A percentile compares a stretch with the other conserved stretches of the same genome.
phyloP scores from a whole-genome alignment of 2,888 invertebrate species.

The Schizaphis graminum region DNA sequence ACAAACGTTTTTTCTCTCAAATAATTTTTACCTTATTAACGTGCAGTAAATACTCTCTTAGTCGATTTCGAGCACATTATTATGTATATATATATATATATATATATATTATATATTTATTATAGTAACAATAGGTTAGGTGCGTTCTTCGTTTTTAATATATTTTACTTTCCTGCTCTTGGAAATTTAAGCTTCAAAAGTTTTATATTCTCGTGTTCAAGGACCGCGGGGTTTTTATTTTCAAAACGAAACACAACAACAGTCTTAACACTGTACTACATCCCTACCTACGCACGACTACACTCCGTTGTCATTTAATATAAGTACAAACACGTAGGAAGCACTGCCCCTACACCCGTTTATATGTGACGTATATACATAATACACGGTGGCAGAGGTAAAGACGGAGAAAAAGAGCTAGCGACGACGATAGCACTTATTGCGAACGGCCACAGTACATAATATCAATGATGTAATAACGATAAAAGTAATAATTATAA shows the following conservation, averaged over 20 bases:
- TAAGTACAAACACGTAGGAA: slow-evolving; percentile 31
- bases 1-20: background rate
- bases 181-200: background rate
- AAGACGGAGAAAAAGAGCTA: background rate
- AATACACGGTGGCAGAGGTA: background rate
- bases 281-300: slow-evolving; percentile 16
- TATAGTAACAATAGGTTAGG: background rate
- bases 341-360: background rate
- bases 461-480: slow-evolving; percentile 18
- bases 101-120: background rate
- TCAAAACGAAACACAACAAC: background rate
- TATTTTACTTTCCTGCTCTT: background rate
- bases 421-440: background rate
- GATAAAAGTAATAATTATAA: background rate
- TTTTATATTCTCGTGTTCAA: background rate
- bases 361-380: background rate
- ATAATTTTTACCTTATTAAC: background rate
- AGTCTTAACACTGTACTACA: background rate
- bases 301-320: background rate
- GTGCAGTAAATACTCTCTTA: background rate
- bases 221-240: background rate
- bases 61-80: background rate
- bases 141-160: background rate
- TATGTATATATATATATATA: background rate
- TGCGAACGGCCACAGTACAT: background rate